Conservation (phyloP, 2,888 invertebrate species). For the Stomorhina lunata region DNA sequence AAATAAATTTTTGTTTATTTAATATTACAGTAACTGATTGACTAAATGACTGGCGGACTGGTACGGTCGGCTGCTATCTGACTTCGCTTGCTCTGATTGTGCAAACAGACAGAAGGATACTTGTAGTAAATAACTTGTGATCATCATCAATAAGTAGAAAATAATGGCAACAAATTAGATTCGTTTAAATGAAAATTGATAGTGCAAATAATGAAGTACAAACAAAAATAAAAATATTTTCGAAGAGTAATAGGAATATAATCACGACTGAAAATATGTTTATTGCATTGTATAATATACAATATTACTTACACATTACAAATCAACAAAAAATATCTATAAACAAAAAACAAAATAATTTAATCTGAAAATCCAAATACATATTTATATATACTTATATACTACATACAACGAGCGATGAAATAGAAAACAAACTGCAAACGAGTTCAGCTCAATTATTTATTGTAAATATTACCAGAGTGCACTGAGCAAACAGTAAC, state of each 20-base stretch:
- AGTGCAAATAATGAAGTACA: slow-evolving; percentile 34
- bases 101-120: background rate
- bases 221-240: background rate
- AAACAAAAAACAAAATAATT: slow-evolving; percentile 16
- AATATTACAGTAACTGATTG: background rate
- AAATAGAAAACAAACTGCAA: background rate
- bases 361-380: slow-evolving; percentile 34
- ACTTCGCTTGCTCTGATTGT: background rate
- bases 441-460: slow-evolving; percentile 38
- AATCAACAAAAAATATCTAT: background rate
- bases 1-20: slow-evolving; percentile 31
- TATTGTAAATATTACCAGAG: slow-evolving; percentile 46
- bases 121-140: slow-evolving; percentile 18
- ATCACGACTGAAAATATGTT: background rate
- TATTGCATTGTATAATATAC: no score
- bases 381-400: no score
- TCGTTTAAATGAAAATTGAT: slow-evolving; percentile 52
- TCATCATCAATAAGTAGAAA: slow-evolving; percentile 17
- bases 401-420: no score
- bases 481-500: background rate
- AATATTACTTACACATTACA: no score
- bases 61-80: background rate
- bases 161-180: slow-evolving; percentile 34
- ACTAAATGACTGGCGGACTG: background rate
- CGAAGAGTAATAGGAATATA: background rate